A percentile compares a stretch with the other conserved stretches of the same genome.
Conservation (phyloP, 2,113 vertebrate species). For the Clarias magur region DNA sequence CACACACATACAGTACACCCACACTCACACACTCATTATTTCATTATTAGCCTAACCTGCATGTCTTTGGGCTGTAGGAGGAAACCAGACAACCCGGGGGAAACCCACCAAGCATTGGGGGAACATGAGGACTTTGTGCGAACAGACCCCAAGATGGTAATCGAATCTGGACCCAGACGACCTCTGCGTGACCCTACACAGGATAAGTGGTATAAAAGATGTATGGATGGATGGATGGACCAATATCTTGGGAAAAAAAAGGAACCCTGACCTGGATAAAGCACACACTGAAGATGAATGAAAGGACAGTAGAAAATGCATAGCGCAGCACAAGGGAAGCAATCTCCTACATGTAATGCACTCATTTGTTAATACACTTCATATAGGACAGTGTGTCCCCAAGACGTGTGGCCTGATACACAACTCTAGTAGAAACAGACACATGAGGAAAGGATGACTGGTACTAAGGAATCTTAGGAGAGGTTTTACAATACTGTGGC, state of each 20-base stretch:
- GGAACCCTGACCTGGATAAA: not conserved
- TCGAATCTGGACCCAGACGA: no score
- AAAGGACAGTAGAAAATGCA: not conserved
- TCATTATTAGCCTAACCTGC: no score
- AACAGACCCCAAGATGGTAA: no score
- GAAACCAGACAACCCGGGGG: no score
- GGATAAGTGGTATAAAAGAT: no score
- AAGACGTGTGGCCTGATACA: not conserved
- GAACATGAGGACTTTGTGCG: no score
- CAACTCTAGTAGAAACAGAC: not conserved
- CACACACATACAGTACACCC: no score
- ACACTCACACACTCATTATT: no score
- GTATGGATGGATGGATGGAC: not conserved
- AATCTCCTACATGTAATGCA: not conserved
- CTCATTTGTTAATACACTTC: not conserved
- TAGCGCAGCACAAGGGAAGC: not conserved
- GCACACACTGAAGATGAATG: not conserved
- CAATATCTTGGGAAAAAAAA: not conserved
- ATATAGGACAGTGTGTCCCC: not conserved
- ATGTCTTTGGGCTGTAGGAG: no score
- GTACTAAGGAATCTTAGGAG: not conserved
- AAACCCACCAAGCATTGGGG: no score
- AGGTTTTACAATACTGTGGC: not conserved
- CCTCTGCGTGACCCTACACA: no score
- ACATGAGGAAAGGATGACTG: not conserved